Base-by-base conservation (phyloP, 2,113 vertebrate species). In the Calyptomena viridis region DNA sequence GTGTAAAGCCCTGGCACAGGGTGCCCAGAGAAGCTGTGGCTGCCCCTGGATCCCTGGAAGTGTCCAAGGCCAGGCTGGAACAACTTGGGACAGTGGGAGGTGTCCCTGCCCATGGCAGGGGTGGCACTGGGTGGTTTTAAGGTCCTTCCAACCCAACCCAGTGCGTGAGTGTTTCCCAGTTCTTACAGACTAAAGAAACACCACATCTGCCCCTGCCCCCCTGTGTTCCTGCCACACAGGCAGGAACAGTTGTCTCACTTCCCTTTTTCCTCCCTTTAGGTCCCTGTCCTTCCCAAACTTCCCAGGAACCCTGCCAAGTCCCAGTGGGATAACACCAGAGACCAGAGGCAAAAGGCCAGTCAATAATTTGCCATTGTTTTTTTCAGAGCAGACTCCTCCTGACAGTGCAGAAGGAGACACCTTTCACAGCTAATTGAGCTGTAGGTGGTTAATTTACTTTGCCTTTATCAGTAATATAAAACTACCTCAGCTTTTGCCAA, bases 401-500 rank as follows among this genome's bases (percentile, higher is more conserved):
- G 82, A 39, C 74, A 20, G 33, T 2, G 56, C 60, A 81, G 85
- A 39, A 74, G 23, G 50, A 86, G 64, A 8, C 11, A 37, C 75
- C 89, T 50, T n/a, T 6, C 71, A 12, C 0, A 73, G 58, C 39
- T 87, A 35, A 92, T 69, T 92, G 69, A 84, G 67, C 74, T 64
- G 74, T 6, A 69, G 76, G 30, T 67, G 84, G 72, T 91, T 83
- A 60, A 93, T 94, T 94, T 69, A 55, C 59, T 69, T n/a, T 78
- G 68, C 59, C 46, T 66, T 93, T 74, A 91, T 84, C 86, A 68
- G 73, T 20, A 63, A 63, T 17, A 15, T 1, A 52, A 96, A 87
- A 69, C 60, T 80, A 60, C 39, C 90, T 60, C 72, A 62, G 44
- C 71, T 90, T 92, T 94, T 92, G 55, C 56, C 73, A 90, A 88